Base-by-base conservation (phyloP, 2,888 invertebrate species). In the Tenthredo distinguenda region DNA sequence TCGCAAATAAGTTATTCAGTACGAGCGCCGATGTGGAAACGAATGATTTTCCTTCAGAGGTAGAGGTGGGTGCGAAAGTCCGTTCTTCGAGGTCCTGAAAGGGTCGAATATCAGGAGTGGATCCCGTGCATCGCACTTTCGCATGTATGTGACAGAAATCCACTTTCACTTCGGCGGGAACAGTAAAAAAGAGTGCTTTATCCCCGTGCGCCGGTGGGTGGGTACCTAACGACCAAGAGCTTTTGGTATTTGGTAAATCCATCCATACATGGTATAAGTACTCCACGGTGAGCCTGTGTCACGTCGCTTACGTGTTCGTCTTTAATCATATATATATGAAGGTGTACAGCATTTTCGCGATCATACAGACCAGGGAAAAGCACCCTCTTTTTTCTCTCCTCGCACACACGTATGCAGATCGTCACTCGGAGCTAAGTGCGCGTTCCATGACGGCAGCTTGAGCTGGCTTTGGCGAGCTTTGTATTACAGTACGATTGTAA, bases 401-500 rank as follows among this genome's bases (percentile, higher is more conserved):
- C 26, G 7, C 10, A 9, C 47, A 34, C 55, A 55, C n/a, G 21
- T 37, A 43, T 74, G 72, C 72, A 21, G 18, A 74, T 77, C 55
- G 50, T 77, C 77, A 55, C 50, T 77, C 77, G 77, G 50, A 50
- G 77, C 34, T 77, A 34, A 55, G 50, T 55, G 77, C 77, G 76
- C 76, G 77, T n/a, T 50, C 10, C 3, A 21, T 6, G 21, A 18
- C n/a, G 21, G 72, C 7, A 43, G 43, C n/a, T 74, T 43, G 72
- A 74, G 21, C 43, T 21, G 72, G 72, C 72, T 74, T 77, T 77
- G 15, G 55, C 50, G 21, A 50, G 77, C 77, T 77, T 50, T 77
- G 77, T 77, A 18, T 31, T 34, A 18, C 26, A 77, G 77, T n/a
- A 77, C 77, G 50, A 77, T 77, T 77, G 77, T 77, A 7, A 55